Conservation (phyloP, 2,797 vertebrate species). For the Brotula barbata region DNA sequence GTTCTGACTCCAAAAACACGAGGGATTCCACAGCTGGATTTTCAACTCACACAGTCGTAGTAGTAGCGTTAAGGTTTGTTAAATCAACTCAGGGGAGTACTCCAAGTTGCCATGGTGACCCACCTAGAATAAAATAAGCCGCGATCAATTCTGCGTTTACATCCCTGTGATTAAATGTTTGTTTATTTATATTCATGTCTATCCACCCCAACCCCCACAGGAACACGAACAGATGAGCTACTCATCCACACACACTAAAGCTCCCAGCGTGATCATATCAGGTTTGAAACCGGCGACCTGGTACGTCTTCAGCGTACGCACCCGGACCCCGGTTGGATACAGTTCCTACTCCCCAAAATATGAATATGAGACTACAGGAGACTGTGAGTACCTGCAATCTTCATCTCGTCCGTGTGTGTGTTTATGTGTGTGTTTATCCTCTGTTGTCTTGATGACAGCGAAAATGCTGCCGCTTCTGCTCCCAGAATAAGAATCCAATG, state of each 20-base stretch:
- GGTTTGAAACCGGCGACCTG: constrained; percentile 91
- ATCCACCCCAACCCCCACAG: constrained; percentile 63
- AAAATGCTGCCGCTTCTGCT: no score
- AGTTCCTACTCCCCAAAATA: constrained; percentile 92
- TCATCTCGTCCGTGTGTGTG: background rate
- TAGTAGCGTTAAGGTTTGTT: no score
- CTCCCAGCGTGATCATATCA: constrained; percentile 92
- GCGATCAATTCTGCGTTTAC: no score
- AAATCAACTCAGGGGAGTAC: no score
- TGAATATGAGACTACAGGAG: constrained; percentile 90
- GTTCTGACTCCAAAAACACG: no score
- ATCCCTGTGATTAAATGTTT: background rate
- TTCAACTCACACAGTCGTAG: no score
- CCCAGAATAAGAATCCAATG: no score
- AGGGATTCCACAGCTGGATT: no score
- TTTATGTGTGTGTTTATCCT: constrained; percentile 7
- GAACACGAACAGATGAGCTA: constrained; percentile 93
- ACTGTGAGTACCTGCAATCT: constrained; percentile 73
- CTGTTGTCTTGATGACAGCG: no score
- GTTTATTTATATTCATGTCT: background rate
- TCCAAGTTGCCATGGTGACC: no score
- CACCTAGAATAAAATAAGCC: no score
- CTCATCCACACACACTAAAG: constrained; percentile 92
- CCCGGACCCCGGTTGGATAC: constrained; percentile 88
- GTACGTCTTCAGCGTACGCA: constrained; percentile 93